Percentiles rank a stretch among this genome's conserved stretches.
Evolutionary conservation across 1,140 invertebrate genomes (phyloP).

Genomic region (Ylistrum balloti): DNA sequence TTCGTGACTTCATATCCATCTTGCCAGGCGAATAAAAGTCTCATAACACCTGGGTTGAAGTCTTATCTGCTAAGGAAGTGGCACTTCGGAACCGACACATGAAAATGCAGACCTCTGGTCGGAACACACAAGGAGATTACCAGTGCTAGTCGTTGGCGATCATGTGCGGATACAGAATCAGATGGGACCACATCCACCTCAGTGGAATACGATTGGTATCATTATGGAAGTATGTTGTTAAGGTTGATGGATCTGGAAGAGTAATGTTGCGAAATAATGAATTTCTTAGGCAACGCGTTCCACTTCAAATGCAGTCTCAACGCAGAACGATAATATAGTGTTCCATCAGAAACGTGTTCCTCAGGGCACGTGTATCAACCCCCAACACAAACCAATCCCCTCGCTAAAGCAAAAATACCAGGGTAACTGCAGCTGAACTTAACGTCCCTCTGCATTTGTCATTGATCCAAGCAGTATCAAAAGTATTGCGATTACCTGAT

Average conservation of each 20-base stretch:
- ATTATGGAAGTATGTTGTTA: constrained; percentile 65
- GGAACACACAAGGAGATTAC: constrained; percentile 63
- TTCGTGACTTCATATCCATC: constrained; percentile 64
- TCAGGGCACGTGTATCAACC: no score
- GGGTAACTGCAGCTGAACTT: no score
- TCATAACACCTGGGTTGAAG: constrained; percentile 64
- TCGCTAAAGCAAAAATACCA: no score
- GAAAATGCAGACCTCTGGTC: constrained; percentile 56
- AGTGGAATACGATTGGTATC: constrained; percentile 67
- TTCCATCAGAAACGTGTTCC: no score
- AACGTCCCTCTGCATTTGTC: no score
- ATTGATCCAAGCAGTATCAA: no score
- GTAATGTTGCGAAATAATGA: constrained; percentile 61
- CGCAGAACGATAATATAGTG: no score
- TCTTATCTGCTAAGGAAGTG: constrained; percentile 56
- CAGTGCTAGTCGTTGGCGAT: constrained; percentile 60
- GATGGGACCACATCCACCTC: constrained; percentile 59
- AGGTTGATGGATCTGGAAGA: constrained; percentile 59
- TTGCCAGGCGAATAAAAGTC: constrained; percentile 51
- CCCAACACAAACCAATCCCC: no score
- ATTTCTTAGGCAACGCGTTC: constrained; percentile 63
- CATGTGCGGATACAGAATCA: constrained; percentile 65
- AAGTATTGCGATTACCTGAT: no score
- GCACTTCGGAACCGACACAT: constrained; percentile 66
- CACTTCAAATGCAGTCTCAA: no score